Evolutionary conservation across 2,113 vertebrate species (phyloP).

Genomic region (Anthoscopus minutus): DNA sequence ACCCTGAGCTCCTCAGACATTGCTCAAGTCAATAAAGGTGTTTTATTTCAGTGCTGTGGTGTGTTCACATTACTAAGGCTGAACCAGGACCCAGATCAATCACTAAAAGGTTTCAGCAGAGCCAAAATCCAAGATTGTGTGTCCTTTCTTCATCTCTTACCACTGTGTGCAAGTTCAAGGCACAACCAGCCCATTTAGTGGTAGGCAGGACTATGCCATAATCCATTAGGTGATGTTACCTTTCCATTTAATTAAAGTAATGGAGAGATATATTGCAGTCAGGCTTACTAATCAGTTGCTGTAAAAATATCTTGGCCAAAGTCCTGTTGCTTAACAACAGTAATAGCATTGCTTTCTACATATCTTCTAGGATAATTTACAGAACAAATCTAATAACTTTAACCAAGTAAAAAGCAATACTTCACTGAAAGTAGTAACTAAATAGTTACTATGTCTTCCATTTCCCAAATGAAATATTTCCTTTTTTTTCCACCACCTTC

Average conservation of each 20-base stretch:
- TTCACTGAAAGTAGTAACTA: background rate
- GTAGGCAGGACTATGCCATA: background rate
- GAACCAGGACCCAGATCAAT: background rate
- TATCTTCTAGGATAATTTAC: background rate
- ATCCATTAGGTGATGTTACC: background rate
- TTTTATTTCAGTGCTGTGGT: background rate
- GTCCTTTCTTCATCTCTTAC: background rate
- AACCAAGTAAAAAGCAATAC: background rate
- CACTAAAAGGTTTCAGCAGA: background rate
- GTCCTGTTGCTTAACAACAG: background rate
- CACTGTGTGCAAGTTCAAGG: background rate
- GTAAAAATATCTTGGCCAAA: background rate
- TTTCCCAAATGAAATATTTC: background rate
- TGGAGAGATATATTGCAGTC: background rate
- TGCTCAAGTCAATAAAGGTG: background rate
- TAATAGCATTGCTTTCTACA: background rate
- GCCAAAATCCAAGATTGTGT: background rate
- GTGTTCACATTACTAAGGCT: background rate
- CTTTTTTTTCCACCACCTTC: background rate
- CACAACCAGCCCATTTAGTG: background rate
- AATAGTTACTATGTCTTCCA: background rate
- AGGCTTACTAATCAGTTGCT: background rate
- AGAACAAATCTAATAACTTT: background rate
- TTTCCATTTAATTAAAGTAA: constrained; percentile 20
- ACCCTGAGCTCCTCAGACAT: background rate